phyloP scores from a whole-genome alignment of 2,113 vertebrate genomes.

The Geothlypis trichas region DNA sequence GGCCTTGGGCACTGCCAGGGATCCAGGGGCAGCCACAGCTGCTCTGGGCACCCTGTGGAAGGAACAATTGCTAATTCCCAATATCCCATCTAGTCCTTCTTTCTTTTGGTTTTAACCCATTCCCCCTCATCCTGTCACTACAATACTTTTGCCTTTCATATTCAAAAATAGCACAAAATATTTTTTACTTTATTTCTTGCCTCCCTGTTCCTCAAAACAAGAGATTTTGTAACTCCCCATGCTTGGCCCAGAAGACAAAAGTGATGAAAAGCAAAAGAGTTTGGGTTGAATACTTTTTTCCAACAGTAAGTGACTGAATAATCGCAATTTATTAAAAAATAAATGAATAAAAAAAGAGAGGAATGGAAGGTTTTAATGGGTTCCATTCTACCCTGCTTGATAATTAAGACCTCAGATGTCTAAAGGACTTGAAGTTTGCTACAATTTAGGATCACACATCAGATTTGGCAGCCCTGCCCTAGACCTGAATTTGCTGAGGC shows the following conservation, averaged over 20 bases:
- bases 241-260: neutral
- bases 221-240: neutral
- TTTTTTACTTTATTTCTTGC: neutral
- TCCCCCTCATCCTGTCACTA: neutral
- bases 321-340: neutral
- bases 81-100: neutral
- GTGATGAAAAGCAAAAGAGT: neutral
- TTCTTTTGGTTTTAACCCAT: neutral
- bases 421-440: neutral
- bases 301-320: neutral
- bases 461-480: neutral
- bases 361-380: neutral
- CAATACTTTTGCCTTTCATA: neutral
- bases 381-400: neutral
- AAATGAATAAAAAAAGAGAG: neutral
- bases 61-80: neutral
- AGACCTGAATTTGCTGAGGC: neutral
- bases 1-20: neutral
- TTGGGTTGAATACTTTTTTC: neutral
- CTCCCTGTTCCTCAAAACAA: neutral
- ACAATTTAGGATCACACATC: neutral
- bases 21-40: neutral
- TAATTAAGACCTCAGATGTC: neutral
- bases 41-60: neutral
- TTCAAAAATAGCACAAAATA: neutral